Percentiles rank a stretch among this genome's conserved stretches.
Conservation (phyloP, 92 coral and sea anemone species). For the Scolanthus callimorphus region DNA sequence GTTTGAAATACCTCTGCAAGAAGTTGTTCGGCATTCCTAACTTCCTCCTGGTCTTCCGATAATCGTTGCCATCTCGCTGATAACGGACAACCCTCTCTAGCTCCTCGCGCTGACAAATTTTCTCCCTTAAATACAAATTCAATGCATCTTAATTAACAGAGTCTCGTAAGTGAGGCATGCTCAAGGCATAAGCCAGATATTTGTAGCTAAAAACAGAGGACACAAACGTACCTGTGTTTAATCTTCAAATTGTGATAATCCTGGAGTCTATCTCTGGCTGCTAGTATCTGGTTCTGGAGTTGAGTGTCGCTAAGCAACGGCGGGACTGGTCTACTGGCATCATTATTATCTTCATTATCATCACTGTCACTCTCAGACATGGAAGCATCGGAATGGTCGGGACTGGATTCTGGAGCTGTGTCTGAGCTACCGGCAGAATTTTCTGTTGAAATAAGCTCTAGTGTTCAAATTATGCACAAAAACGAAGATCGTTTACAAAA, state of each 20-base stretch:
- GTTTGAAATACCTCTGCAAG: background rate
- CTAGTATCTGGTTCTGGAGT: conserved; percentile 51
- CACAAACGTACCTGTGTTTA: conserved; percentile 52
- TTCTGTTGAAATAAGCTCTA: background rate
- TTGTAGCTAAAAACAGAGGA: no score
- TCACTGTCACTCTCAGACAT: background rate
- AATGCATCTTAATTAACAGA: background rate
- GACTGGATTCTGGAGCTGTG: background rate
- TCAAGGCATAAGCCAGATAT: background rate
- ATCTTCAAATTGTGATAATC: conserved; percentile 62
- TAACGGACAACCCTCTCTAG: background rate
- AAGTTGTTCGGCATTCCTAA: background rate
- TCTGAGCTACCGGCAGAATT: background rate
- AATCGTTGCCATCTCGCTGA: background rate
- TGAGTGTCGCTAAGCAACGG: conserved; percentile 15
- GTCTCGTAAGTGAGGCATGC: background rate
- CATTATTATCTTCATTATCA: conserved; percentile 1
- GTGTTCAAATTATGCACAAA: no score
- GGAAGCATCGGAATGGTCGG: background rate
- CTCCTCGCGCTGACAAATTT: background rate
- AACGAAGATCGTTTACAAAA: background rate
- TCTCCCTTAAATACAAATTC: background rate
- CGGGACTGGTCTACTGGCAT: no score
- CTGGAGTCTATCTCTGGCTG: conserved; percentile 62
- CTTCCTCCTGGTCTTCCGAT: background rate